Conservation (phyloP, 2,888 invertebrate genomes). For the Mechanitis mazaeus region DNA sequence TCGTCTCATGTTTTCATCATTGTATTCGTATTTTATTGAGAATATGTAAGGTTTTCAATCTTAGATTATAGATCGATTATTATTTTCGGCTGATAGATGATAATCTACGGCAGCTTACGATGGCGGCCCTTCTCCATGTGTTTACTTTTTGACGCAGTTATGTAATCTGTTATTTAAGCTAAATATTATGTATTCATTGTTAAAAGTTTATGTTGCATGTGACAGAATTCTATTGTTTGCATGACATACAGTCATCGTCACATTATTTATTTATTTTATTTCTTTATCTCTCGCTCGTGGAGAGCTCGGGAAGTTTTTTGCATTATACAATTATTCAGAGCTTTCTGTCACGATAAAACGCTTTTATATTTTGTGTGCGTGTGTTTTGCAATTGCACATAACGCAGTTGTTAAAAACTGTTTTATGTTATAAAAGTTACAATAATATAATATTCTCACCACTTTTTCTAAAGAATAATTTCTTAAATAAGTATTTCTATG, state of each 20-base stretch:
- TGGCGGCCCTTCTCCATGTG: slow-evolving; percentile 8
- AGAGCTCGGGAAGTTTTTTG: slow-evolving; percentile 72
- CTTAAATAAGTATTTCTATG: too few species aligned
- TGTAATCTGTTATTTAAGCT: slow-evolving; percentile 13
- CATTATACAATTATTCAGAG: slow-evolving; percentile 46
- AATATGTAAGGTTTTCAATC: not conserved
- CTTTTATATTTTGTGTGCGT: slow-evolving; percentile 10
- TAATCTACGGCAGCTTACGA: too few species aligned
- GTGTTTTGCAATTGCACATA: slow-evolving; percentile 44
- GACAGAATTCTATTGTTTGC: slow-evolving; percentile 61
- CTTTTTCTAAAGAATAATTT: too few species aligned
- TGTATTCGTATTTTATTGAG: not conserved
- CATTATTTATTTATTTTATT: slow-evolving; percentile 41
- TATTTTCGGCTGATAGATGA: too few species aligned
- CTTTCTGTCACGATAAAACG: slow-evolving; percentile 59
- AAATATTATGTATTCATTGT: slow-evolving; percentile 14
- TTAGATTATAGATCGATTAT: too few species aligned
- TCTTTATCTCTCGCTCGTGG: slow-evolving; percentile 67
- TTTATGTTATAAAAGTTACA: slow-evolving; percentile 1
- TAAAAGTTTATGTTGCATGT: slow-evolving; percentile 50
- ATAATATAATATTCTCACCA: too few species aligned
- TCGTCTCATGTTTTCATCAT: too few species aligned
- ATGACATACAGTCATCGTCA: slow-evolving; percentile 57
- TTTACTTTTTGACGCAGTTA: slow-evolving; percentile 16
- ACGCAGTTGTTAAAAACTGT: slow-evolving; percentile 13